Conservation (phyloP, 2,113 vertebrate genomes). For the Catharus bicknelli region DNA sequence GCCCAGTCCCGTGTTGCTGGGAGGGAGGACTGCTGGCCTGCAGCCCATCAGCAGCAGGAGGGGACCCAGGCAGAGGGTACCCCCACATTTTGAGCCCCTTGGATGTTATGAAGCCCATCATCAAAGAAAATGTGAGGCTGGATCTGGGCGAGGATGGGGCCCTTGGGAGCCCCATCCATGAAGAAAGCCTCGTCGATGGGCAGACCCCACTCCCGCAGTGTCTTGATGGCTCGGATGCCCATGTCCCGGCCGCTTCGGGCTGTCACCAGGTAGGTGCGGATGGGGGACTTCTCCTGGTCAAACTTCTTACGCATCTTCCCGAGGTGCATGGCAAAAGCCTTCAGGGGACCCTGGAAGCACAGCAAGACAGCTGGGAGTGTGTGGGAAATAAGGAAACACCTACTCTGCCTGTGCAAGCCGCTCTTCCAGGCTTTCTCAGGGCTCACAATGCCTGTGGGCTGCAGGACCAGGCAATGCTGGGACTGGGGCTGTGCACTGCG, state of each 20-base stretch:
- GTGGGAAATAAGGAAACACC: not conserved
- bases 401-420: not conserved
- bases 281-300: constrained; percentile 56
- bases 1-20: not conserved
- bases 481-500: not conserved
- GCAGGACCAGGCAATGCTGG: not conserved
- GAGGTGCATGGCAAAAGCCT: constrained; percentile 71
- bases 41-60: not conserved
- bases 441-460: not conserved
- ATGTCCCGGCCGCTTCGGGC: constrained; percentile 62
- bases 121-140: constrained; percentile 77
- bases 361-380: not conserved
- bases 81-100: constrained; percentile 40
- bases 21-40: not conserved
- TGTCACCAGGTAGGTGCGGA: constrained; percentile 70
- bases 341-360: constrained; percentile 70
- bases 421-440: not conserved
- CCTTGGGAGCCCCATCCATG: constrained; percentile 73
- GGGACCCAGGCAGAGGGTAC: constrained; percentile 68
- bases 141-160: constrained; percentile 66
- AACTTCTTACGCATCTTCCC: constrained; percentile 73
- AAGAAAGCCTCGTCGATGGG: constrained; percentile 73
- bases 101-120: constrained; percentile 58
- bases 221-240: constrained; percentile 69
- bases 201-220: constrained; percentile 68